These are phyloP conservation scores for Pangasianodon hypophthalmus DNA, from an alignment of 2,113 vertebrate genomes.

Conservation along the genomic window DNA sequence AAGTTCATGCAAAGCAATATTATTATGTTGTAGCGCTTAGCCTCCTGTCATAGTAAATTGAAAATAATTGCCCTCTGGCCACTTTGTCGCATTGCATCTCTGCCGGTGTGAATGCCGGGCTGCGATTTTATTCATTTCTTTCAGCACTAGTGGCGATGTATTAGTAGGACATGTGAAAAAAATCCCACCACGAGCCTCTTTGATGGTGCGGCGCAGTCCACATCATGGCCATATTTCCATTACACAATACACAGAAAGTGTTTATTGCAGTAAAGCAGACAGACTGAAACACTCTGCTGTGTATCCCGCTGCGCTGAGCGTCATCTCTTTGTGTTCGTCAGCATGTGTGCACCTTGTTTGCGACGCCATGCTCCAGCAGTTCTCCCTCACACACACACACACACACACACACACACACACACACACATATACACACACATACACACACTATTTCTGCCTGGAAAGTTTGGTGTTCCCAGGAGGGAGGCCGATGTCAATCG, in stretches of 20 bases:
- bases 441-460: neutral
- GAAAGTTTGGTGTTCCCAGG: neutral
- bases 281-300: neutral
- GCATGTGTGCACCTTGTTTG: neutral
- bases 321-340: neutral
- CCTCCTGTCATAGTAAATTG: neutral
- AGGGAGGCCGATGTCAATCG: slow-evolving; percentile 1
- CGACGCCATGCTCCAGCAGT: neutral
- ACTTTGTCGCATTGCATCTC: neutral
- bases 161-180: neutral
- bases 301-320: neutral
- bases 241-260: neutral
- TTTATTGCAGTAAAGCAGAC: neutral
- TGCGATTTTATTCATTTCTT: neutral
- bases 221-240: neutral
- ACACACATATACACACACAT: neutral
- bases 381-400: neutral
- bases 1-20: too few relatives aligned
- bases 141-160: neutral
- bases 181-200: neutral
- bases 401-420: neutral
- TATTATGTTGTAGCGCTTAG: neutral
- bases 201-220: neutral
- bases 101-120: neutral
- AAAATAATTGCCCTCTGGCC: neutral